phyloP scores from a whole-genome alignment of 2,888 invertebrate genomes.

The Cheilosia vulpina region DNA sequence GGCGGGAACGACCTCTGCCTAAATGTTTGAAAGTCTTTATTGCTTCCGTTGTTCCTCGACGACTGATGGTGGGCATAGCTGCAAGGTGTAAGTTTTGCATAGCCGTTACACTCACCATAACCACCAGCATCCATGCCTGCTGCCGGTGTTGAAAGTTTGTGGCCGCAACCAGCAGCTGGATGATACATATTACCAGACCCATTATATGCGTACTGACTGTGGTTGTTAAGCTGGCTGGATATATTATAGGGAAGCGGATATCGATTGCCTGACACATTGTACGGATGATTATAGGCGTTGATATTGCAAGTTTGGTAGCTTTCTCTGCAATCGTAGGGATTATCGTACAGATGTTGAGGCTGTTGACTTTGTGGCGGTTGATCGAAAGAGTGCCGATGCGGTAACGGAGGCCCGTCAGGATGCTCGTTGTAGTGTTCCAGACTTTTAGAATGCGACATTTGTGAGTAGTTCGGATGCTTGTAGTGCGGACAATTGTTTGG shows the following conservation, averaged over 20 bases:
- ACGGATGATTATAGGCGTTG: conserved; percentile 79
- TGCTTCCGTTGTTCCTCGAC: conserved; percentile 59
- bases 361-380: conserved; percentile 80
- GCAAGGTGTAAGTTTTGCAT: conserved; percentile 79
- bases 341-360: conserved; percentile 79
- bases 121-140: conserved; percentile 71
- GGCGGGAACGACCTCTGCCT: conserved; percentile 79
- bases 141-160: conserved; percentile 73
- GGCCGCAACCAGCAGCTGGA: conserved; percentile 55
- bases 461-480: conserved; percentile 70
- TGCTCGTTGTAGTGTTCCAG: conserved; percentile 83
- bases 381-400: conserved; percentile 83
- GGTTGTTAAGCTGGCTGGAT: conserved; percentile 81
- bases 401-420: conserved; percentile 76
- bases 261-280: conserved; percentile 83
- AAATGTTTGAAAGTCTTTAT: conserved; percentile 76
- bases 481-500: conserved; percentile 45
- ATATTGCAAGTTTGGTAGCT: conserved; percentile 77
- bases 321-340: conserved; percentile 82
- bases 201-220: conserved; percentile 77
- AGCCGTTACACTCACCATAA: conserved; percentile 75
- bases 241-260: conserved; percentile 83
- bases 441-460: conserved; percentile 83
- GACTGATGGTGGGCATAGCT: conserved; percentile 76
- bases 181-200: conserved; percentile 72